Evolutionary conservation across 2,888 invertebrate species (phyloP), one percentile per base, ranked within the genome.

Genomic region (Agapetus fuscipes): DNA sequence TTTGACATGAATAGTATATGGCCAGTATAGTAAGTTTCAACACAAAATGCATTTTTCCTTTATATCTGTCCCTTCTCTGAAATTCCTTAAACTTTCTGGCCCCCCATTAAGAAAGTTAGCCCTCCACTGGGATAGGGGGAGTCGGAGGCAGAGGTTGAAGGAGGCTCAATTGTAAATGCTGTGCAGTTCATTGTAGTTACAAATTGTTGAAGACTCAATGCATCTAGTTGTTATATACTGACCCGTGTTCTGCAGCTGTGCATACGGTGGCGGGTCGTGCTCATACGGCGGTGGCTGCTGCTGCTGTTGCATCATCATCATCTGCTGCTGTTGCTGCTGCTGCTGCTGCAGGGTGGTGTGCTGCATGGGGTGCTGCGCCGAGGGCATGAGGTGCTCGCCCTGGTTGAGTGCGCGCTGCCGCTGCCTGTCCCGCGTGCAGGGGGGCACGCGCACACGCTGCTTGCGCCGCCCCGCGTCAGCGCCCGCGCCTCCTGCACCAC

Each of bases 381-480:
- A 31, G 31, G 81, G 80, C 80, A 83, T 83, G 46, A 85, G 80
- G 57, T 88, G 85, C 56, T 91, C 90, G 34, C 90, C 90, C 55
- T 88, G 85, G 33, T 83, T 85, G 33, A 88, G 78, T 13, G 83
- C 91, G 41, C 83, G 76, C 56, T 87, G 86, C 54, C 83, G 74
- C 58, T 88, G 88, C 46, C 86, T 73, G 57, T 93, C 91, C 52
- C 88, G 74, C 1, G 91, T 90, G 52, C 87, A 89, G 58, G 87
- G 85, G 26, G 89, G 89, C 50, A 85, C 83, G 31, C 91, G 74
- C 30, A 88, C 85, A 31, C 87, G 77, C 59, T 83, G 83, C 61
- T 83, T 83, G 56, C 80, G 80, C 30, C 82, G 67, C 41, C 76
- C 75, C 5, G 80, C 79, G 36, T 77, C 75, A 12, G 74, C 74